These are phyloP conservation scores for Stictocephala bisonia DNA, from an alignment of 2,888 invertebrate species.

Conservation along the genomic window DNA sequence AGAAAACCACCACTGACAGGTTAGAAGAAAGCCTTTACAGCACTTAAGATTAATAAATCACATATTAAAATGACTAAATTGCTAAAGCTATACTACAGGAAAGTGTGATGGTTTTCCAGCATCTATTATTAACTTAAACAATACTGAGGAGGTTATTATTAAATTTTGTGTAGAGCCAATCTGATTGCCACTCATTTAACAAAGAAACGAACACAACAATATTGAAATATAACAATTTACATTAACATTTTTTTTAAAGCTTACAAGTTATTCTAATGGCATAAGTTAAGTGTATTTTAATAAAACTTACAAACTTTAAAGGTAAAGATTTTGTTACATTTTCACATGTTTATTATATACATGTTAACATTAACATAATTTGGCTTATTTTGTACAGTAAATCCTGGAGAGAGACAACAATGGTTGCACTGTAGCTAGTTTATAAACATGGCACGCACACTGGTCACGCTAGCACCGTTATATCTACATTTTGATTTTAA, in stretches of 20 bases:
- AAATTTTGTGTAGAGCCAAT: no score
- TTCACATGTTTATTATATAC: constrained; percentile 3
- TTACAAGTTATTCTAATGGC: constrained; percentile 27
- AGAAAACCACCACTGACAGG: background rate
- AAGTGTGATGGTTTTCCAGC: no score
- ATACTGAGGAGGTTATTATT: no score
- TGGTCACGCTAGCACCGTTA: constrained; percentile 30
- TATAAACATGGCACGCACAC: constrained; percentile 27
- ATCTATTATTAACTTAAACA: no score
- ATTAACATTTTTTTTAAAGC: constrained; percentile 7
- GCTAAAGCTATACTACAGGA: no score
- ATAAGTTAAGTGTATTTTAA: constrained; percentile 4
- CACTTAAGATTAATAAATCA: constrained; percentile 5
- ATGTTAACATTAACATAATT: constrained; percentile 29
- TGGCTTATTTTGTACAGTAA: constrained; percentile 41
- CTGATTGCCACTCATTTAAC: constrained; percentile 24
- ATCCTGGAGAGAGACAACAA: background rate
- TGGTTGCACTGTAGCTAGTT: background rate
- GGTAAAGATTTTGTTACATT: constrained; percentile 35
- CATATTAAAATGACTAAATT: no score
- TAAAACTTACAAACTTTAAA: constrained; percentile 20
- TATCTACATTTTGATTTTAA: constrained; percentile 40
- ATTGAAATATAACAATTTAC: constrained; percentile 27
- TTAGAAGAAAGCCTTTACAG: background rate
- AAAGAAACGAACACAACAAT: constrained; percentile 21